Conservation (phyloP, 2,797 vertebrate genomes). For the Tokudaia muenninki region DNA sequence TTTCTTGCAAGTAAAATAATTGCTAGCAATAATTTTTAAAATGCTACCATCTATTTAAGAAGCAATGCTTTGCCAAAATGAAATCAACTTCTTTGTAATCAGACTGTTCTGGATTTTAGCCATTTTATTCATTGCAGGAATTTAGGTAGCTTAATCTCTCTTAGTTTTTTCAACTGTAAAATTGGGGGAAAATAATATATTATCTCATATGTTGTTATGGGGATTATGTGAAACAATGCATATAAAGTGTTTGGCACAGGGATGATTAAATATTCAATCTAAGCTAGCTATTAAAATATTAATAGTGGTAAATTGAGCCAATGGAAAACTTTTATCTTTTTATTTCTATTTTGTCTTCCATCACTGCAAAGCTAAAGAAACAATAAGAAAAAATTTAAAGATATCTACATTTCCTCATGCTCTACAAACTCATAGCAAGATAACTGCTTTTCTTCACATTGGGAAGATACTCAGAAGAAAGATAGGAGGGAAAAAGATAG, state of each 20-base stretch:
- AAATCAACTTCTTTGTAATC: constrained; percentile 68
- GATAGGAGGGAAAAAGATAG: background rate
- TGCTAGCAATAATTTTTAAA: constrained; percentile 66
- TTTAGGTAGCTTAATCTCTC: constrained; percentile 65
- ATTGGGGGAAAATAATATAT: constrained; percentile 55
- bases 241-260: constrained; percentile 34
- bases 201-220: constrained; percentile 1
- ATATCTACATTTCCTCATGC: constrained; percentile 1
- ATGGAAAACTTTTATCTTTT: constrained; percentile 21
- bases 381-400: constrained; percentile 24
- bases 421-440: constrained; percentile 29
- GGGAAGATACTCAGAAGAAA: background rate
- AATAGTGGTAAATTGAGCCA: constrained; percentile 52
- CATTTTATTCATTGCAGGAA: constrained; percentile 70
- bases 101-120: constrained; percentile 56
- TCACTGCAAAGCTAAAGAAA: constrained; percentile 41
- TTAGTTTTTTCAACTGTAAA: constrained; percentile 69
- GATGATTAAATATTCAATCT: constrained; percentile 51
- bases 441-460: background rate
- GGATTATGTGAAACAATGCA: constrained; percentile 49
- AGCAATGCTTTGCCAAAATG: constrained; percentile 70
- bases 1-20: constrained; percentile 59
- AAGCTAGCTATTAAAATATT: constrained; percentile 61
- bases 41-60: constrained; percentile 61
- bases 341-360: constrained; percentile 53